Evolutionary conservation across 1,140 invertebrate genomes (phyloP).

Genomic region (Drosophila kurseongensis): DNA sequence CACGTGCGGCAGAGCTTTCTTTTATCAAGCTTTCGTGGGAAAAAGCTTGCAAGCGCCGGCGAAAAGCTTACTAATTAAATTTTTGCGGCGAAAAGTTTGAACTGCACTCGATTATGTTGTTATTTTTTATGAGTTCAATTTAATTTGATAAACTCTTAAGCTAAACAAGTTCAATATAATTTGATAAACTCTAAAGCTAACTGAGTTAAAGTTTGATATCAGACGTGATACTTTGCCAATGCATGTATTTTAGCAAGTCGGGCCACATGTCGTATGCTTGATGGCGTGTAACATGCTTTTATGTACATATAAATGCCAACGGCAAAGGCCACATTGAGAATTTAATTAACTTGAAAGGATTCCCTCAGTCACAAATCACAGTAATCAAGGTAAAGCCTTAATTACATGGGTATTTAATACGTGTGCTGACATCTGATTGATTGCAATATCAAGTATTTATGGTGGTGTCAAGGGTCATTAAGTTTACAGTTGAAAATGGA

Average conservation of each 20-base stretch:
- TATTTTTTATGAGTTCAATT: not conserved
- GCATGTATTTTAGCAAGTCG: slow-evolving; percentile 25
- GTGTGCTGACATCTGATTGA: slow-evolving; percentile 32
- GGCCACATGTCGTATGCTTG: slow-evolving; percentile 18
- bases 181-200: slow-evolving; percentile 31
- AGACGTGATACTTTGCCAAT: slow-evolving; percentile 19
- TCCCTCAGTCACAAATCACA: slow-evolving; percentile 24
- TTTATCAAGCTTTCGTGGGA: slow-evolving; percentile 39
- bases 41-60: not conserved
- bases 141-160: not conserved
- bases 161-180: slow-evolving; percentile 26
- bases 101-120: not conserved
- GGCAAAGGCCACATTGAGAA: slow-evolving; percentile 17
- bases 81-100: slow-evolving; percentile 14
- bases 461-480: slow-evolving; percentile 13
- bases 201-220: slow-evolving; percentile 31
- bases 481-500: slow-evolving; percentile 39
- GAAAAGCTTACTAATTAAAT: slow-evolving; percentile 15
- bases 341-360: slow-evolving; percentile 51
- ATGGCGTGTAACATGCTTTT: slow-evolving; percentile 7
- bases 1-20: slow-evolving; percentile 59
- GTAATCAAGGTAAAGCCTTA: slow-evolving; percentile 33
- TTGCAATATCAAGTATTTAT: slow-evolving; percentile 35
- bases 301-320: slow-evolving; percentile 12
- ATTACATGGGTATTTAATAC: slow-evolving; percentile 41